Conservation (phyloP, 1,140 invertebrate genomes). For the Ceratina calcarata region DNA sequence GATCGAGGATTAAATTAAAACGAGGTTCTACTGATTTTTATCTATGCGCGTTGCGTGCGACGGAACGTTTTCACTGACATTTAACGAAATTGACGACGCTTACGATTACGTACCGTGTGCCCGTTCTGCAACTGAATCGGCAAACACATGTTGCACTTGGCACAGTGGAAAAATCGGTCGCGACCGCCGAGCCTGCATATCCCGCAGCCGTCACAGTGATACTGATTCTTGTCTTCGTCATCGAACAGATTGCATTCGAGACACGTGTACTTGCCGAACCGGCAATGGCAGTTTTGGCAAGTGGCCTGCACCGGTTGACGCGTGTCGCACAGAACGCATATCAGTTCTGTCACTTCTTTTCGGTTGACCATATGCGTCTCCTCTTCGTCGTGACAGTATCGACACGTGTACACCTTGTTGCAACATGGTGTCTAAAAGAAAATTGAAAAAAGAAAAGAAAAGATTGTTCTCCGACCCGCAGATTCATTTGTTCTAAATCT, state of each 20-base stretch:
- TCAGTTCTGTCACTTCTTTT: constrained; percentile 89
- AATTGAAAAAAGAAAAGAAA: constrained; percentile 62
- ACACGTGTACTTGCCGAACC: constrained; percentile 93
- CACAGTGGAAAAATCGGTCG: constrained; percentile 93
- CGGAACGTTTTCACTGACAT: background rate
- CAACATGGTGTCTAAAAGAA: constrained; percentile 90
- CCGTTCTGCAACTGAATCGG: constrained; percentile 88
- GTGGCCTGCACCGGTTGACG: constrained; percentile 89
- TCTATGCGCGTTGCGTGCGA: background rate
- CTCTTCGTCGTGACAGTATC: constrained; percentile 93
- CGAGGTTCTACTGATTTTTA: background rate
- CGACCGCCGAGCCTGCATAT: constrained; percentile 92
- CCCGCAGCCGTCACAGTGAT: constrained; percentile 93
- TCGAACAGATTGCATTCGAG: constrained; percentile 93
- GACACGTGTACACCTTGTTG: constrained; percentile 91
- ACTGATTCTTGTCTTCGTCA: constrained; percentile 93
- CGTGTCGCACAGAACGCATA: constrained; percentile 90
- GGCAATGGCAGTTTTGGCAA: constrained; percentile 87
- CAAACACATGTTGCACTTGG: constrained; percentile 92
- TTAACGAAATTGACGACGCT: background rate
- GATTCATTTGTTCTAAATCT: background rate
- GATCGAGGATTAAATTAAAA: background rate
- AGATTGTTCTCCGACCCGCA: background rate
- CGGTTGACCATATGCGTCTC: constrained; percentile 91
- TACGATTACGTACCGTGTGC: constrained; percentile 85